These are phyloP conservation scores for Rhinoptilus africanus DNA, from an alignment of 2,113 vertebrate species.

Conservation along the genomic window DNA sequence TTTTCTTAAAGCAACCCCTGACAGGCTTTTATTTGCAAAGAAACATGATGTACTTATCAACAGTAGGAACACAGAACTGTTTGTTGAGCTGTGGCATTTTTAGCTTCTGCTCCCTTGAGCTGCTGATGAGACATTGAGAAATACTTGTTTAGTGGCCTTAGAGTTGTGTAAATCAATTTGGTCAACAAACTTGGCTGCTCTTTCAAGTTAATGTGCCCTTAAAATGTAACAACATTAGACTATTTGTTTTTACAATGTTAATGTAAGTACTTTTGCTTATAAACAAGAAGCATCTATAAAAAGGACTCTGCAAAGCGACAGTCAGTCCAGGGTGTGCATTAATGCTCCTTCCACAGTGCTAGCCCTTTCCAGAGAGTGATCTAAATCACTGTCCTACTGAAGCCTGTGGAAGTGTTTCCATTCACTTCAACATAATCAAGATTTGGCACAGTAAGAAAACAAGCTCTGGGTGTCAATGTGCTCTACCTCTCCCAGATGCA, in stretches of 20 bases:
- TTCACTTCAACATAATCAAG: not conserved
- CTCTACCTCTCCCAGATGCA: not conserved
- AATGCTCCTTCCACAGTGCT: not conserved
- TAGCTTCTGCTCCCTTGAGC: slow-evolving; percentile 39
- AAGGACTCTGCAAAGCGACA: not conserved
- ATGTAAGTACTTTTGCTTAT: slow-evolving; percentile 7
- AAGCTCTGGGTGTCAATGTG: not conserved
- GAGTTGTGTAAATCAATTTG: slow-evolving; percentile 31
- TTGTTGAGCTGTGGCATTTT: slow-evolving; percentile 40
- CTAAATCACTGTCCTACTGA: not conserved
- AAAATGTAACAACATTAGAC: slow-evolving; percentile 22
- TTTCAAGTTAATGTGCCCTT: slow-evolving; percentile 22
- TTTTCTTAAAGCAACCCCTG: not conserved
- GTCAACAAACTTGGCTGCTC: slow-evolving; percentile 41
- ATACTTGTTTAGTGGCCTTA: slow-evolving; percentile 35
- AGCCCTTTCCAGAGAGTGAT: not conserved
- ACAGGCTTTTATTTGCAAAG: not conserved
- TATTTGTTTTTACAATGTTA: slow-evolving; percentile 28
- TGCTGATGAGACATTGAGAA: slow-evolving; percentile 46
- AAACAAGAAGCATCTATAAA: slow-evolving; percentile 28
- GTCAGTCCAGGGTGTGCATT: not conserved
- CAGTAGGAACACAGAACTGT: not conserved
- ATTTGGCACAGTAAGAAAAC: not conserved
- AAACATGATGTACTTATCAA: slow-evolving; percentile 1
- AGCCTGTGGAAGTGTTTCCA: not conserved